Conservation (phyloP, 2,797 vertebrate species). For the Cyclura pinguis region DNA sequence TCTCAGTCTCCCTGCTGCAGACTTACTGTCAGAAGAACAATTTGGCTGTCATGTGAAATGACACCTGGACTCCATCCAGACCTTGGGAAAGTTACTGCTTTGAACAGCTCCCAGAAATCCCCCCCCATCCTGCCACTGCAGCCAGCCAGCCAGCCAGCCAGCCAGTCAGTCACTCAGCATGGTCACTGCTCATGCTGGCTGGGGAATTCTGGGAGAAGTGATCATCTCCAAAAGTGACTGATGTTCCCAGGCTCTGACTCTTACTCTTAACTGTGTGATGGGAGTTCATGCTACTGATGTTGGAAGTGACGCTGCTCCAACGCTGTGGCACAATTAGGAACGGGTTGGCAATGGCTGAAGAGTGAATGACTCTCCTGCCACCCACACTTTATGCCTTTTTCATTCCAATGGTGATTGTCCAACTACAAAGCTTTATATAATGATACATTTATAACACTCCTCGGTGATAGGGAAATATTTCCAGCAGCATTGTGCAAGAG, state of each 20-base stretch:
- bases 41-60: neutral
- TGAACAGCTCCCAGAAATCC: too few species aligned
- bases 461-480: conserved; percentile 26
- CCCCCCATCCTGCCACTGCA: too few species aligned
- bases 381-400: fast-evolving
- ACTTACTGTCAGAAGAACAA: neutral
- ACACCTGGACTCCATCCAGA: neutral
- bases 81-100: too few species aligned
- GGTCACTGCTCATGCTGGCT: too few species aligned
- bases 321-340: neutral
- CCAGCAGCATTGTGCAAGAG: conserved; percentile 6
- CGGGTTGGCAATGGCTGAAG: neutral
- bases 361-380: neutral
- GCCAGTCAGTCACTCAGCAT: too few species aligned
- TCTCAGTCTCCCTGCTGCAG: neutral
- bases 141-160: too few species aligned
- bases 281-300: conserved; percentile 6
- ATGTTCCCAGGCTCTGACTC: too few species aligned
- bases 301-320: neutral
- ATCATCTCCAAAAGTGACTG: too few species aligned
- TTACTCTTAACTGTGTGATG: neutral
- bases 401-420: conserved; percentile 23
- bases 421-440: conserved; percentile 12
- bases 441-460: conserved; percentile 33
- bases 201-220: too few species aligned